Evolutionary conservation across 1,140 invertebrate genomes (phyloP).

Genomic region (Myzus persicae): DNA sequence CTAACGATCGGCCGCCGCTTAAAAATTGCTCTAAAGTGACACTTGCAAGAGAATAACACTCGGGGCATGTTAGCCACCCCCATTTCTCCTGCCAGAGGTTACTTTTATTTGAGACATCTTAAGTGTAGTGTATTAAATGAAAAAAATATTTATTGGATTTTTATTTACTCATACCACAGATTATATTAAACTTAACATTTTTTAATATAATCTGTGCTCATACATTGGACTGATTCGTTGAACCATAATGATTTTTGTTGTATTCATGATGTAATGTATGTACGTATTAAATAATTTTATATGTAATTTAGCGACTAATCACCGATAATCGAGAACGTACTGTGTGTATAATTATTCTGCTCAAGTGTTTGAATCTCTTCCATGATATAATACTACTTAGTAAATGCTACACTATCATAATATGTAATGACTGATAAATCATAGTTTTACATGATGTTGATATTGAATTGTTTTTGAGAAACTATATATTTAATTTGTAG

Average conservation of each 20-base stretch:
- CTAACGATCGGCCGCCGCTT: too few species aligned
- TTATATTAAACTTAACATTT: too few species aligned
- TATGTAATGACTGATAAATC: neutral
- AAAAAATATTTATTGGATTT: neutral
- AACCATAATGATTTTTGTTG: too few species aligned
- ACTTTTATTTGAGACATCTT: neutral
- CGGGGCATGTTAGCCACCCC: too few species aligned
- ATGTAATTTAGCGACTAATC: neutral
- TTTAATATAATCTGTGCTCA: too few species aligned
- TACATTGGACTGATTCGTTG: neutral
- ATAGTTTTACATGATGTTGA: neutral
- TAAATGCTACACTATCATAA: neutral
- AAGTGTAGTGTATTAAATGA: too few species aligned
- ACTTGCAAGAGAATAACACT: too few species aligned
- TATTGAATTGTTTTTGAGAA: neutral
- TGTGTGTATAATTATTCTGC: neutral
- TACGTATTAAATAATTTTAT: neutral
- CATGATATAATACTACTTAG: too few species aligned
- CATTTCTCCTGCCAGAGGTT: too few species aligned
- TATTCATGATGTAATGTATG: neutral
- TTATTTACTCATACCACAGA: too few species aligned
- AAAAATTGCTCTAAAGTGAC: too few species aligned
- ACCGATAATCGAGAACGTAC: neutral
- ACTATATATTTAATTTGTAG: neutral
- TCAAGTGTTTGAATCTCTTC: neutral